phyloP scores from a whole-genome alignment of 2,113 vertebrate species.

The Notothenia rossii region DNA sequence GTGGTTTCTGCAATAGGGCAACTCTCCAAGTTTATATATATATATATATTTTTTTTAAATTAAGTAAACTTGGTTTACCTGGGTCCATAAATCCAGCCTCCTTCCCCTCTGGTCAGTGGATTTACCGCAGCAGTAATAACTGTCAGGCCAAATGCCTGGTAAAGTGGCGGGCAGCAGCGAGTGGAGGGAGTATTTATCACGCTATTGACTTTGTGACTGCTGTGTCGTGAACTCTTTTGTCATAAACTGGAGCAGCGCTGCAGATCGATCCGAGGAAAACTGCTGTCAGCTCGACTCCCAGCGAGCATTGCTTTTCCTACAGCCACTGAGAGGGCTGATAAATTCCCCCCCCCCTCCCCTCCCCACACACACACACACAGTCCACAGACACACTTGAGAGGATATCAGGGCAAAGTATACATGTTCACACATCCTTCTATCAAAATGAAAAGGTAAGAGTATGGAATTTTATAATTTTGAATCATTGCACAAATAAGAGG shows the following conservation, averaged over 20 bases:
- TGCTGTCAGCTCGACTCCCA: slow-evolving; percentile 87
- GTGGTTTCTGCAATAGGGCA: slow-evolving; percentile 37
- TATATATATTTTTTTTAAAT: slow-evolving; percentile 82
- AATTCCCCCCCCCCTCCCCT: slow-evolving; percentile 74
- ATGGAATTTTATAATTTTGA: neutral
- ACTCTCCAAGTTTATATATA: slow-evolving; percentile 81
- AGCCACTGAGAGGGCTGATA: slow-evolving; percentile 86
- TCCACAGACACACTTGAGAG: slow-evolving; percentile 11
- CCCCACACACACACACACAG: slow-evolving; percentile 13
- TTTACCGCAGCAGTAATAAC: slow-evolving; percentile 95
- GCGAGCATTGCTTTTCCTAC: slow-evolving; percentile 86
- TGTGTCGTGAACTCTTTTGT: slow-evolving; percentile 89
- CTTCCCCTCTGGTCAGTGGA: slow-evolving; percentile 84
- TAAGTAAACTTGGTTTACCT: slow-evolving; percentile 89
- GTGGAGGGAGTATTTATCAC: slow-evolving; percentile 89
- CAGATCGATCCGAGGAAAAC: slow-evolving; percentile 86
- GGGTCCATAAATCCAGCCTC: slow-evolving; percentile 90
- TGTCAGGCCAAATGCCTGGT: slow-evolving; percentile 89
- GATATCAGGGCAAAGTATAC: neutral
- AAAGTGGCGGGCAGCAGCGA: slow-evolving; percentile 89
- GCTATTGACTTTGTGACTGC: slow-evolving; percentile 90
- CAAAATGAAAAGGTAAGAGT: neutral
- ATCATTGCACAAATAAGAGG: slow-evolving; percentile 13
- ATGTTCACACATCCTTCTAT: neutral
- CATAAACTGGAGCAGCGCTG: slow-evolving; percentile 89